Evolutionary conservation across 1,140 invertebrate species (phyloP), one percentile per base, ranked within the genome.

Genomic region (Epicauta chinensis): DNA sequence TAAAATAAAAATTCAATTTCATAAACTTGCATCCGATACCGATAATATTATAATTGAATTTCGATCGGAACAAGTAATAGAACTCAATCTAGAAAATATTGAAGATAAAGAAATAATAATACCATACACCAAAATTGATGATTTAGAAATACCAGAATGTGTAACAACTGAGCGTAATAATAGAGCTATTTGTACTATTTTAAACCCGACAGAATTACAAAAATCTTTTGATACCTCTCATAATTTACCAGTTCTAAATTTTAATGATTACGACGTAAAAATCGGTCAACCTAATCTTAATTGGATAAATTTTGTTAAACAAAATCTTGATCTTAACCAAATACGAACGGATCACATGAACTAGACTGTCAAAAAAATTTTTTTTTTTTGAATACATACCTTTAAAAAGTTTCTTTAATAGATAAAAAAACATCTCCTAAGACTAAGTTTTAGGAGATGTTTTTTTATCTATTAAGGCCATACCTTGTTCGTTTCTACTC

Each of bases 101-200:
- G 11, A 31, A 34, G 12, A 51, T 13, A 39, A 23, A 4, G 14
- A 51, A 17, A 16, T 43, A 9, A 51, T 51, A 4, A 50, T 50
- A 41, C 11, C 47, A 31, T 17, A 47, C 15, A 36, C 34, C 10
- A 47, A 35, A 47, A 15, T 11, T 12, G 16, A 17, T 37, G 11
- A 3, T 9, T 37, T 35, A 32, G 31, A 47, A 47, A 4, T 47
- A n/a, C 2, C 45, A 35, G 45, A 32, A n/a, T 47, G 31, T 37
- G 16, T 32, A 15, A 16, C 23, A 32, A 29, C 23, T 9, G 49
- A 23, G 12, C 16, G 12, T 41, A 43, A 32, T 31, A 14, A n/a
- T 31, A 1, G 16, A 10, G 49, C 49, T 11, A 6, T 43, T 7
- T 41, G 36, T 5, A 39, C 46, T 2, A 39, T 49, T n/a, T 29